Evolutionary conservation across 2,113 vertebrate species (phyloP), one percentile per base, ranked within the genome.

Genomic region (Menidia beryllina): DNA sequence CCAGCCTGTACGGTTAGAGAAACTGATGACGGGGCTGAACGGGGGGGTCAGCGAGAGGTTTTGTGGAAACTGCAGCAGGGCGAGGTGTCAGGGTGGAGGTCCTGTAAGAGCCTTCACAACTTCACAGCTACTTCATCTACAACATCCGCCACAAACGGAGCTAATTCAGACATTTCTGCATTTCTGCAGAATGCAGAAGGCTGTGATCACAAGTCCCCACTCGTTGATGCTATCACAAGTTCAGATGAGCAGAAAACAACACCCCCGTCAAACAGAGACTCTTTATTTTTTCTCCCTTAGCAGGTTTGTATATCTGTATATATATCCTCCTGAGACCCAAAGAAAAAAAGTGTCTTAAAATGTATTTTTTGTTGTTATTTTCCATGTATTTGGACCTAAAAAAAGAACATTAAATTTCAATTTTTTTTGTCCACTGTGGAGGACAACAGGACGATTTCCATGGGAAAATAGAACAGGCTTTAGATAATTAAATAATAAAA

Each of bases 71-170:
- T 24, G 3, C 24, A 24, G 48, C 14, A 34, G 51, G 36, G 71
- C 61, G 69, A 84, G 54, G 85, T 86, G 83, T 89, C 43, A 85
- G 86, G 83, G 84, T 67, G 81, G 85, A 80, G 72, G 41, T 23
- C 59, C 57, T 25, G 2, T 36, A 39, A 57, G 36, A n/a, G 23
- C 53, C 77, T 75, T 77, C 12, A 34, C 64, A 72, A 10, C 61
- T 81, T 81, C 53, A 69, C 63, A 77, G 57, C 57, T 76, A 52
- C 69, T 36, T 70, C 23, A 53, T 50, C 24, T 24, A 74, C 71
- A 66, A 71, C 66, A 66, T 84, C 62, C 13, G 4, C 49, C 17
- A 12, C 9, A 12, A 23, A 38, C 25, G 67, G 39, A 39, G 63
- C 48, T 17, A 19, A 71, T 36, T 72, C 50, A 20, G 7, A 11